Evolutionary conservation across 2,113 vertebrate species (phyloP).

Genomic region (Cephalopholis sonnerati): DNA sequence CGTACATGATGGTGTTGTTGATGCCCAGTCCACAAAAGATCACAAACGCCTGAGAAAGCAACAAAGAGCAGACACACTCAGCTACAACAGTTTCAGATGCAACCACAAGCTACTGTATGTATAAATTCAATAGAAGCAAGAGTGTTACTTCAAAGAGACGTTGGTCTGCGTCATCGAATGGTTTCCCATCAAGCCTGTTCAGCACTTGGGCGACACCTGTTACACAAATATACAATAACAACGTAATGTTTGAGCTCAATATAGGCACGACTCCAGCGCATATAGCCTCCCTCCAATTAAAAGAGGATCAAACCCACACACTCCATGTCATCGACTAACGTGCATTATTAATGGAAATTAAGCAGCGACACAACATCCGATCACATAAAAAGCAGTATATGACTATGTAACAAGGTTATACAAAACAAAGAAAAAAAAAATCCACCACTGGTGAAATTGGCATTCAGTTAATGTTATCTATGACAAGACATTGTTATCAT

Average conservation of each 20-base stretch:
- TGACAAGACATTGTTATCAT: conserved; percentile 27
- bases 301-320: conserved; percentile 61
- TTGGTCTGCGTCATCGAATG: conserved; percentile 97
- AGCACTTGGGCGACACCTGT: conserved; percentile 97
- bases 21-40: conserved; percentile 99
- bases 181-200: conserved; percentile 96
- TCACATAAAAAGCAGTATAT: neutral
- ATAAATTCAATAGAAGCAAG: neutral
- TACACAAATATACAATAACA: conserved; percentile 44
- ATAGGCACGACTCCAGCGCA: neutral
- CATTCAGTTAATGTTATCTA: conserved; percentile 29
- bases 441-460: neutral
- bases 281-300: conserved; percentile 53
- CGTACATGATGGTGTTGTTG: conserved; percentile 99
- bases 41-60: conserved; percentile 93
- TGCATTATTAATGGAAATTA: conserved; percentile 48
- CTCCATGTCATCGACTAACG: conserved; percentile 42
- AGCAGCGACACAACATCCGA: conserved; percentile 10
- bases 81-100: neutral
- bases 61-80: conserved; percentile 14
- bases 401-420: neutral
- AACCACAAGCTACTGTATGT: neutral
- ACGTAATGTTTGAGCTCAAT: neutral
- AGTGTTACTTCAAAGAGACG: conserved; percentile 94
- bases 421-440: neutral